A percentile compares a stretch with the other conserved stretches of the same genome.
Conservation (phyloP, 2,888 invertebrate species). For the Torymus texanus region DNA sequence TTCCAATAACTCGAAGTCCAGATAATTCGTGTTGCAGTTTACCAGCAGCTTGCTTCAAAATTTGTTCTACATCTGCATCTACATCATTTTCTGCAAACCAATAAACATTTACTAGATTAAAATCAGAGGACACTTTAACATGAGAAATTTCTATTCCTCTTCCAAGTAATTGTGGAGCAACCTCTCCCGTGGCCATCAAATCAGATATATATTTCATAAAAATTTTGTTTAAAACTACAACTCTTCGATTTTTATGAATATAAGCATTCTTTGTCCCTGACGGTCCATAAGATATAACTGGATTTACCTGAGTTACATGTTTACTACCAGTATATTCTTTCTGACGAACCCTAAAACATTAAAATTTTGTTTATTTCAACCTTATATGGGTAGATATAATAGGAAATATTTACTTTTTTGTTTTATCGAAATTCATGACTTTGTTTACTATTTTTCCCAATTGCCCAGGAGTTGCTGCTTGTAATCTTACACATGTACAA, state of each 20-base stretch:
- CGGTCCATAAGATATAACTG: constrained; percentile 6
- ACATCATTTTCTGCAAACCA: constrained; percentile 78
- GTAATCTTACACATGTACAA: constrained; percentile 30
- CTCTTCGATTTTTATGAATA: constrained; percentile 78
- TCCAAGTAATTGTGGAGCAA: constrained; percentile 78
- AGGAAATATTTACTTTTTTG: constrained; percentile 38
- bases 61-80: constrained; percentile 76
- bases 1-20: constrained; percentile 84
- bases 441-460: constrained; percentile 50
- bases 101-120: constrained; percentile 82
- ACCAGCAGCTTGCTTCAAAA: constrained; percentile 79
- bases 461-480: constrained; percentile 7
- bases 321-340: not conserved
- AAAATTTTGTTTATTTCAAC: too few relatives aligned
- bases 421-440: constrained; percentile 36
- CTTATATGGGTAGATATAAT: too few relatives aligned
- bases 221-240: constrained; percentile 84
- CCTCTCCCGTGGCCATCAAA: constrained; percentile 84
- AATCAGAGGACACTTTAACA: constrained; percentile 82
- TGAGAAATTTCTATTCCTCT: constrained; percentile 84
- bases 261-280: constrained; percentile 65
- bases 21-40: constrained; percentile 84
- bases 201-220: constrained; percentile 90
- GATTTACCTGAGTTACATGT: not conserved
- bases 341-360: too few relatives aligned